Percentiles rank a stretch among this genome's conserved stretches.
phyloP scores from a whole-genome alignment of 2,797 vertebrate species.

The Tragopan temminckii region DNA sequence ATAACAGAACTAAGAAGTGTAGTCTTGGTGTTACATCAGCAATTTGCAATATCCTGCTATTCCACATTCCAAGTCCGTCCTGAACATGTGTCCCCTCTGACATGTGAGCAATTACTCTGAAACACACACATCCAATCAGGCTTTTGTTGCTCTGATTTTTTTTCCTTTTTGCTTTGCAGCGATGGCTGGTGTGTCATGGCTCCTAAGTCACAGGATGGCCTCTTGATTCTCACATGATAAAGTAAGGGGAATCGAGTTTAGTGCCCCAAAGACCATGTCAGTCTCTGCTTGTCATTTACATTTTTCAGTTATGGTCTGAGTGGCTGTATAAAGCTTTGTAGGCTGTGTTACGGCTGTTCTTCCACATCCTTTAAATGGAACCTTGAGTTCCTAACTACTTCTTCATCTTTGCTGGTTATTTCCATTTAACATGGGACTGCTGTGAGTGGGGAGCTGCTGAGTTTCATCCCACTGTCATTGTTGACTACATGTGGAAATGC shows the following conservation, averaged over 20 bases:
- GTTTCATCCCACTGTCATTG: background rate
- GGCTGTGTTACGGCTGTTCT: background rate
- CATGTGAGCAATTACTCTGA: background rate
- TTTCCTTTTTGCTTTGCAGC: slow-evolving; percentile 10
- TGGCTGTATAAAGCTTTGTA: background rate
- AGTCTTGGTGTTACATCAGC: background rate
- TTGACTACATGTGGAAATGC: background rate
- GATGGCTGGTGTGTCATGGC: background rate
- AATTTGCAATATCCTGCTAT: background rate
- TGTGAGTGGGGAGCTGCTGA: background rate
- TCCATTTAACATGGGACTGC: background rate
- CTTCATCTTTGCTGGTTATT: slow-evolving; percentile 18
- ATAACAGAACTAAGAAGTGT: background rate
- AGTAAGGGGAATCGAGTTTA: slow-evolving; percentile 34
- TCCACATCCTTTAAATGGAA: background rate
- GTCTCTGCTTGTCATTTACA: background rate
- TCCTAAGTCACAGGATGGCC: slow-evolving; percentile 39
- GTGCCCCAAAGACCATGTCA: background rate
- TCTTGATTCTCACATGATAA: slow-evolving; percentile 55
- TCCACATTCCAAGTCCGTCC: background rate
- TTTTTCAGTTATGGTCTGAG: slow-evolving; percentile 14
- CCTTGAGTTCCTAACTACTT: background rate
- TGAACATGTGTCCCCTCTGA: background rate
- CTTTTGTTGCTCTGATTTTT: background rate
- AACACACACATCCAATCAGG: background rate